A percentile compares a stretch with the other conserved stretches of the same genome.
Conservation (phyloP, 2,888 invertebrate genomes). For the Heterodera filipjevi region DNA sequence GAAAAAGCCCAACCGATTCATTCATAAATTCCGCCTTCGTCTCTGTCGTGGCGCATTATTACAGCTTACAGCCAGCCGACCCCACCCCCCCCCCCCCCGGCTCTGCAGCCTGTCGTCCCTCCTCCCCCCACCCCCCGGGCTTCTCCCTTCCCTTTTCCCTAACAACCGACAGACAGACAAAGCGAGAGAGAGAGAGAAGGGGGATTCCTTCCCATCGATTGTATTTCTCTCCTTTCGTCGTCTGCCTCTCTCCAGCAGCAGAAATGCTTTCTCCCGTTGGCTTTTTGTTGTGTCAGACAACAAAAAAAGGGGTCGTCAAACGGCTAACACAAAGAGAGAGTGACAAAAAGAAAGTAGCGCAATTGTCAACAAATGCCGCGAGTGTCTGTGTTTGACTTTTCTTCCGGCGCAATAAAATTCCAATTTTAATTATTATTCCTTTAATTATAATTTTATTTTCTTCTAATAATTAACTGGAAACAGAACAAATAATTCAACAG, state of each 20-base stretch:
- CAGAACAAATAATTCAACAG: no score
- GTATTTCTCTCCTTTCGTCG: neutral
- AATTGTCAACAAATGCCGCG: neutral
- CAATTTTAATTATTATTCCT: neutral
- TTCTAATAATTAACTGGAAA: no score
- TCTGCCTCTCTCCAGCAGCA: no score
- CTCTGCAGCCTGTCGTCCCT: neutral
- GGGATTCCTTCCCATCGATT: conserved; percentile 2
- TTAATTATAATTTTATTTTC: no score
- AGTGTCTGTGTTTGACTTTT: neutral
- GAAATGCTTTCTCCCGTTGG: neutral
- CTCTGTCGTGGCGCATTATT: conserved; percentile 11
- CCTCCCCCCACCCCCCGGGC: neutral
- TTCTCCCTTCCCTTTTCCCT: neutral
- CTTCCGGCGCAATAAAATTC: neutral
- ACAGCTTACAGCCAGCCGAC: conserved; percentile 1
- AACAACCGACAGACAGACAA: neutral
- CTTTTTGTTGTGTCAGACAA: neutral
- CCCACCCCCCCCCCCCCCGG: neutral
- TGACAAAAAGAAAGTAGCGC: neutral
- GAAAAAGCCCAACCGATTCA: neutral
- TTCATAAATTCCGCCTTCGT: neutral
- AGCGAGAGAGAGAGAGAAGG: neutral
- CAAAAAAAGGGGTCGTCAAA: neutral
- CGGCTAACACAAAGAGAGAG: neutral